Conservation (phyloP, 1,140 invertebrate species). For the Sesamia nonagrioides region DNA sequence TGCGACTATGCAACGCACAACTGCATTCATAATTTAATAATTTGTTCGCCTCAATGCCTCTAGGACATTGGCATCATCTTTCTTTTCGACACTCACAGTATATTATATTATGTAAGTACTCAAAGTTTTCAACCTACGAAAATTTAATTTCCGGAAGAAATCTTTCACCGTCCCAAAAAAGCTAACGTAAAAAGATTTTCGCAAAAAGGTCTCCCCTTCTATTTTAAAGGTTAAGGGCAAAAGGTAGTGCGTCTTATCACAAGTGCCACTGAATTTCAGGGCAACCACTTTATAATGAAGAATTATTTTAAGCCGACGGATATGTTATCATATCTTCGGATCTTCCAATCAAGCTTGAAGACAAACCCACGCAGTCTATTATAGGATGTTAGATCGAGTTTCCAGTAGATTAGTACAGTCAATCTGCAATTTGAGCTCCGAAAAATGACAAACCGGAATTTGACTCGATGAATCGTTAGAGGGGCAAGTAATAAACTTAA, state of each 20-base stretch:
- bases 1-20: conserved; percentile 26
- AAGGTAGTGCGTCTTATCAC: conserved; percentile 7
- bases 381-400: conserved; percentile 38
- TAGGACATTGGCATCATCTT: not conserved
- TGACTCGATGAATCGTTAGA: too few relatives aligned
- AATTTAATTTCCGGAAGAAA: not conserved
- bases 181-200: not conserved
- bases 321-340: conserved; percentile 41
- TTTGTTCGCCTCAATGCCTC: not conserved
- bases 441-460: too few relatives aligned
- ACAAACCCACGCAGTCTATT: conserved; percentile 45
- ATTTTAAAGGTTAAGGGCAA: not conserved
- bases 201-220: not conserved
- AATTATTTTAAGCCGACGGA: conserved; percentile 15
- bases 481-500: too few relatives aligned
- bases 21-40: conserved; percentile 4
- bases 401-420: too few relatives aligned
- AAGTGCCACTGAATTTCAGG: not conserved
- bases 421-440: too few relatives aligned
- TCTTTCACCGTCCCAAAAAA: not conserved
- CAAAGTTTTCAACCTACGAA: not conserved
- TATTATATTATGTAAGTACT: not conserved
- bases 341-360: conserved; percentile 37
- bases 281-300: not conserved
- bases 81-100: not conserved